Conservation (phyloP, 2,113 vertebrate species). For the Pteropus alecto region DNA sequence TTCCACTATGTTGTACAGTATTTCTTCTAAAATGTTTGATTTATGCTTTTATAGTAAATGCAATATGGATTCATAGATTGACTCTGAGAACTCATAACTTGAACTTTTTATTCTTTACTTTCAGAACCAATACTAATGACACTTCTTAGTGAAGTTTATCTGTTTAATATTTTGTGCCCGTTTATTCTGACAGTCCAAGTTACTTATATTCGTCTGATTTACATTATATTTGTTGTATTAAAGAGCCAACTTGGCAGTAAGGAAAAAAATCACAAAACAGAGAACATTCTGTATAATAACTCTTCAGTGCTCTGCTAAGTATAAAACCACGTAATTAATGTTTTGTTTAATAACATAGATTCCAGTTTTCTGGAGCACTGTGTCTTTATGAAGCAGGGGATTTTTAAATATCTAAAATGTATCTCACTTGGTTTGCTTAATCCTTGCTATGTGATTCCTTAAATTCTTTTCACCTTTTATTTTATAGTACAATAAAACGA, state of each 20-base stretch:
- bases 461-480: slow-evolving; percentile 49
- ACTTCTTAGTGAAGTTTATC: not conserved
- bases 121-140: not conserved
- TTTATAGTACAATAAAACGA: slow-evolving; percentile 42
- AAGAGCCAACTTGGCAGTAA: slow-evolving; percentile 1
- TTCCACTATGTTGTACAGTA: not conserved
- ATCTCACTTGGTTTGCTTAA: slow-evolving; percentile 33
- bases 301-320: not conserved
- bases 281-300: slow-evolving; percentile 22
- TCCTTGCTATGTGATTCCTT: slow-evolving; percentile 31
- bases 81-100: not conserved
- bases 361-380: slow-evolving; percentile 47
- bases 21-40: not conserved
- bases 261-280: not conserved
- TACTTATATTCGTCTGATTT: not conserved
- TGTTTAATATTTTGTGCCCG: not conserved
- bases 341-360: slow-evolving; percentile 59
- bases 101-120: not conserved
- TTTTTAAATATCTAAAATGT: slow-evolving; percentile 29
- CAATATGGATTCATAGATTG: not conserved
- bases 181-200: not conserved
- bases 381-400: not conserved
- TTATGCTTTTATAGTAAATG: not conserved
- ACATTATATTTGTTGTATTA: slow-evolving; percentile 16
- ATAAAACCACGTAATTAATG: slow-evolving; percentile 63